Conservation (phyloP, 2,888 invertebrate genomes). For the Drosophila longiperda region DNA sequence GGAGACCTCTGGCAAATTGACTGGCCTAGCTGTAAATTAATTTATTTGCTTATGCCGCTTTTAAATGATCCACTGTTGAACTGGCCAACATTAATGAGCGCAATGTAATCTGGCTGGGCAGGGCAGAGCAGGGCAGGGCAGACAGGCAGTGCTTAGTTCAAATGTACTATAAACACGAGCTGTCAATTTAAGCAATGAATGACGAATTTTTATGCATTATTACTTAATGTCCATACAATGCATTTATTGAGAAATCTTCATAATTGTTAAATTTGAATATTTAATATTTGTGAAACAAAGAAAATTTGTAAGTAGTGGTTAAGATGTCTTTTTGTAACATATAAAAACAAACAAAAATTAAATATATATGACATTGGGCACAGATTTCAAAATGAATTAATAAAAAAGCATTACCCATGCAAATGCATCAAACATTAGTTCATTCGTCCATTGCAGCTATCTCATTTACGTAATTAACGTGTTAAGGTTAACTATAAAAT, state of each 20-base stretch:
- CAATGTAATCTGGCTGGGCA: neutral
- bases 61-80: conserved; percentile 9
- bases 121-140: neutral
- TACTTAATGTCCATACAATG: neutral
- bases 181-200: neutral
- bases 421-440: neutral
- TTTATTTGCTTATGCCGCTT: conserved; percentile 37
- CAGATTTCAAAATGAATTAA: neutral
- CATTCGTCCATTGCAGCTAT: neutral
- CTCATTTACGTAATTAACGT: neutral
- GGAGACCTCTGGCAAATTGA: neutral
- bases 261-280: neutral
- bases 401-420: neutral
- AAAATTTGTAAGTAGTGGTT: neutral
- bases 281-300: neutral
- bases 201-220: neutral
- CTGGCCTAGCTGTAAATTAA: conserved; percentile 8
- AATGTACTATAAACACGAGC: neutral
- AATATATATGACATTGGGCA: conserved; percentile 6
- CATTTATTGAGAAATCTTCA: neutral
- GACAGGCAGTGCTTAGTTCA: no score
- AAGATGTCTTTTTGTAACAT: neutral
- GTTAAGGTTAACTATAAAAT: neutral
- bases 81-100: neutral
- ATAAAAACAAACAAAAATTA: conserved; percentile 6